Evolutionary conservation across 2,888 invertebrate species (phyloP).

Genomic region (Drosophila borborema): DNA sequence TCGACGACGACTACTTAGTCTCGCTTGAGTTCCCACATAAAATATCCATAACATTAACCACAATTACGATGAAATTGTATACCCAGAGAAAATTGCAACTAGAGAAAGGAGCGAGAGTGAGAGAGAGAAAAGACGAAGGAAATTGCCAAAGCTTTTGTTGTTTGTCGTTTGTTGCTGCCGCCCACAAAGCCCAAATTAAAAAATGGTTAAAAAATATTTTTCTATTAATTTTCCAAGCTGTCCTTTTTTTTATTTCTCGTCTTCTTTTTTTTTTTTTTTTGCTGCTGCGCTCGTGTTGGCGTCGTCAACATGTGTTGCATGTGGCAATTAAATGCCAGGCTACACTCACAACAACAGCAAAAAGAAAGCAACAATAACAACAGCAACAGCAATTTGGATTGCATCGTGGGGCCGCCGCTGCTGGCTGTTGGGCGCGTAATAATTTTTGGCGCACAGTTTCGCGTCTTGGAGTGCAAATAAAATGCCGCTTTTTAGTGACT

Average conservation of each 20-base stretch:
- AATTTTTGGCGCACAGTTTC: conserved; percentile 68
- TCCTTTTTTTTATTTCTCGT: conserved; percentile 45
- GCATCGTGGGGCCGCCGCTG: conserved; percentile 32
- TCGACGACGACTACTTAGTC: not conserved
- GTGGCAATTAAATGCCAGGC: conserved; percentile 76
- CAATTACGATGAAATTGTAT: conserved; percentile 73
- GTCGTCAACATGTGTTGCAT: conserved; percentile 77
- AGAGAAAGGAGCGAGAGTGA: not conserved
- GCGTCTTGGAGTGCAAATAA: conserved; percentile 75
- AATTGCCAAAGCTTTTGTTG: conserved; percentile 30
- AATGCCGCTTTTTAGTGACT: conserved; percentile 76
- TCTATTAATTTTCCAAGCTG: conserved; percentile 75
- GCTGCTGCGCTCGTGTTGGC: conserved; percentile 32
- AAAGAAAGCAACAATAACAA: conserved; percentile 47
- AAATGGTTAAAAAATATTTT: conserved; percentile 72
- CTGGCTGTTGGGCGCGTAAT: conserved; percentile 57
- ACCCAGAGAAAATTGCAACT: conserved; percentile 44
- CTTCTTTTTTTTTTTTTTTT: not conserved
- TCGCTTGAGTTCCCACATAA: conserved; percentile 65
- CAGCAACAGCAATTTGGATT: conserved; percentile 19
- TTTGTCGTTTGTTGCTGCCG: conserved; percentile 32
- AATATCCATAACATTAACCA: conserved; percentile 78
- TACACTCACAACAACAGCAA: conserved; percentile 33
- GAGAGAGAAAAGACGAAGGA: conserved; percentile 25
- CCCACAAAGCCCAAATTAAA: conserved; percentile 75